Evolutionary conservation across 2,888 invertebrate genomes (phyloP), one percentile per base, ranked within the genome.

Genomic region (Caenorhabditis auriculariae): DNA sequence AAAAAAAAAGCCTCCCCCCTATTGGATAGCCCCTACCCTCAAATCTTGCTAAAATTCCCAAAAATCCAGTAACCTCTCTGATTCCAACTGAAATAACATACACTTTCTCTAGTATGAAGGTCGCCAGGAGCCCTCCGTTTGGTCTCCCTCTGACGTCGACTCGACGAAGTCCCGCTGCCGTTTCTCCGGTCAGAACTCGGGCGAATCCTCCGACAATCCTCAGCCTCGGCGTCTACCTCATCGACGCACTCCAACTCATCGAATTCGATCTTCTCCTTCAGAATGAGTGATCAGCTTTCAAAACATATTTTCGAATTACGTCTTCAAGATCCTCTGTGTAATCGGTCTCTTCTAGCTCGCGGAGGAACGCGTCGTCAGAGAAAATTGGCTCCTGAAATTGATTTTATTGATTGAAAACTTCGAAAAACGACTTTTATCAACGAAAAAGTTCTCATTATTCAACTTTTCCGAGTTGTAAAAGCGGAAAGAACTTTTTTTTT

Each of bases 171-270:
- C n/a, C n/a, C n/a, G n/a, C n/a, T n/a, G n/a, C n/a, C 43, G 43
- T 15, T 43, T 24, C 24, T 43, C 43, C 17, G 21, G 7, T 17
- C n/a, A 12, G 9, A 17, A 15, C 19, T 3, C 3, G 5, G 17
- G 44, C 3, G 3, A 4, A 5, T 9, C 6, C n/a, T 23, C 28
- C 4, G 17, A 29, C 3, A 4, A 5, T 46, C 28, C 17, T 29
- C 28, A 29, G 4, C 32, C 26, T 60, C 55, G 0, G 47, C 56
- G n/a, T 43, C 51, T n/a, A 45, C 51, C 45, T 60, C 60, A 43
- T 63, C 55, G n/a, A 63, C 49, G 27, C 59, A 60, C 39, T 60
- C 63, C 28, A 60, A 23, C 27, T 49, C 47, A 15, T 48, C 49
- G 29, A 59, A 42, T 42, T 60, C 63, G 39, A 63, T 50, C 4